Evolutionary conservation across 2,113 vertebrate genomes (phyloP), one percentile per base, ranked within the genome.

Genomic region (Montifringilla adamsi): DNA sequence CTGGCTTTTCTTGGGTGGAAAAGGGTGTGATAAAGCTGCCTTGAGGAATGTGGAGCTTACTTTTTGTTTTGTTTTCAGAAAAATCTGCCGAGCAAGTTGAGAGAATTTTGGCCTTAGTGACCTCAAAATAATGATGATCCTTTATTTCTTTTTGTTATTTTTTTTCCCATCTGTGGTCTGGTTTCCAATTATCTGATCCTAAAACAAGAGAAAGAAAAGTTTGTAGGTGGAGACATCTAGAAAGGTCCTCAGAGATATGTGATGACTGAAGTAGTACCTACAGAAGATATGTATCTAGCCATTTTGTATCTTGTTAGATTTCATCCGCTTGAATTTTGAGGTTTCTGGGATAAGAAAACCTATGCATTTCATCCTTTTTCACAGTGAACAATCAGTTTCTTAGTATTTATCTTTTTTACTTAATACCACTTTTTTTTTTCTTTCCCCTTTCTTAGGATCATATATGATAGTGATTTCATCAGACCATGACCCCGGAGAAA

Each of bases 391-490:
- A 27, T 63, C 28, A 21, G 7, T 84, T 90, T 88, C 14, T 60
- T 85, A 30, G 8, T 39, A 49, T 66, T 88, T 58, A 39, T 69
- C 5, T 24, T 66, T 73, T 63, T 63, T 41, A 21, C n/a, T 81
- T 44, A 94, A 46, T 67, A 4, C 4, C 7, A 1, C 10, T n/a
- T n/a, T 15, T 8, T 37, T 49, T 28, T 9, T 6, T 46, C 17
- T 9, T 5, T 2, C 11, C 2, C 2, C 47, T 63, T 72, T 89
- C 89, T 80, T 97, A 99, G 99, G 99, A n/a, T 99, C 99, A 44
- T 99, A 99, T 85, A 99, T 99, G 99, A 98, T 99, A 82, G 99
- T 99, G 97, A 99, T 99, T 90, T 98, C 99, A 24, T 99, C 99
- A 39, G 98, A 99, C 97, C 98, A 99, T 7, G 98, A 99, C 60